Evolutionary conservation across 2,113 vertebrate species (phyloP).

Genomic region (Anthoscopus minutus): DNA sequence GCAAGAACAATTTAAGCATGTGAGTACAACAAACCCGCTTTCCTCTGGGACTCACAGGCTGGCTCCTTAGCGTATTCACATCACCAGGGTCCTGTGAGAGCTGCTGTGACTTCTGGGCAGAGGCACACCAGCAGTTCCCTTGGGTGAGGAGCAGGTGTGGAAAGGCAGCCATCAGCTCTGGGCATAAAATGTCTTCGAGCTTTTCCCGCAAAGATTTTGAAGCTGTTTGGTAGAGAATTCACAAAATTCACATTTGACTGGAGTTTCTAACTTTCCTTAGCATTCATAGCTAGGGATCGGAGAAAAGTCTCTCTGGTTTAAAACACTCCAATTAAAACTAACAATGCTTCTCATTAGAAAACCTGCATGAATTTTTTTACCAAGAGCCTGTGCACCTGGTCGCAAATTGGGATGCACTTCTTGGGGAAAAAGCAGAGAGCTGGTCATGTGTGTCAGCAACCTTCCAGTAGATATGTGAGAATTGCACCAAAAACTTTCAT

Average conservation of each 20-base stretch:
- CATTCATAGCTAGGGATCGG: neutral
- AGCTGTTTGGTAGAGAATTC: neutral
- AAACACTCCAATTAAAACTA: neutral
- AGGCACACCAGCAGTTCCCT: neutral
- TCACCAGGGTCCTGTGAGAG: neutral
- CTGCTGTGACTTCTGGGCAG: neutral
- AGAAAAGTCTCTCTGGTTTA: neutral
- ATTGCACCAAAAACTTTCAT: neutral
- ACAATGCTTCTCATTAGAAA: neutral
- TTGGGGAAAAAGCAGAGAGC: neutral
- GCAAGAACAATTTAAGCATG: neutral
- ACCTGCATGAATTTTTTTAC: neutral
- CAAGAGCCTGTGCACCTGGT: neutral
- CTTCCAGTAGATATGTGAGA: neutral
- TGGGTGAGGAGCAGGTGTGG: neutral
- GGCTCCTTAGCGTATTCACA: accelerated
- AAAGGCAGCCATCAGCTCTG: neutral
- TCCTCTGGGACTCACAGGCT: neutral
- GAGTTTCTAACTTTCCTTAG: neutral
- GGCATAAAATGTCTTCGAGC: neutral
- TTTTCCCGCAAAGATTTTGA: neutral
- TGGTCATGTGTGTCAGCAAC: neutral
- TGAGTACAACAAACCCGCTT: neutral
- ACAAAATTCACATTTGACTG: neutral
- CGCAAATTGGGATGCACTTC: neutral